Percentiles rank a stretch among this genome's conserved stretches.
These are phyloP conservation scores for Euglossa dilemma DNA, from an alignment of 1,140 invertebrate species.

Conservation along the genomic window DNA sequence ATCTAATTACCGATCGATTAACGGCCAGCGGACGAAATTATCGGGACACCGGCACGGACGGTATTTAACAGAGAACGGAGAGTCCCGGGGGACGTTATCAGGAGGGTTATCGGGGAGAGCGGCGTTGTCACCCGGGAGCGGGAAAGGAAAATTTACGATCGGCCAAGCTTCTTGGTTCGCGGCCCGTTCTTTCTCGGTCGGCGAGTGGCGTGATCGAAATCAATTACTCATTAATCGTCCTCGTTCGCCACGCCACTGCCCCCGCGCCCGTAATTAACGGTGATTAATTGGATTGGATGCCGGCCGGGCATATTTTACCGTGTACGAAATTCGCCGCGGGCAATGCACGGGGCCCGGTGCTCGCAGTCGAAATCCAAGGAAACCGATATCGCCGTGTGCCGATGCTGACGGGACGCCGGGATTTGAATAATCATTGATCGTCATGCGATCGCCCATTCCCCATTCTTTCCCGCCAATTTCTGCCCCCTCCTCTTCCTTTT, in stretches of 20 bases:
- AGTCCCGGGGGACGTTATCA: neutral
- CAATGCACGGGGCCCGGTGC: conserved; percentile 23
- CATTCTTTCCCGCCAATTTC: neutral
- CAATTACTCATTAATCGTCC: conserved; percentile 79
- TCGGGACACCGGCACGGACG: neutral
- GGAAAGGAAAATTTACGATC: conserved; percentile 66
- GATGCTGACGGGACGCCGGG: conserved; percentile 25
- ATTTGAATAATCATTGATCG: conserved; percentile 67
- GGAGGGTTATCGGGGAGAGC: neutral
- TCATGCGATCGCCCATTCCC: conserved; percentile 57
- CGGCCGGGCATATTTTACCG: conserved; percentile 65
- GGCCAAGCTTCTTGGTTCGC: neutral
- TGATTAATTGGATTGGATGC: conserved; percentile 76
- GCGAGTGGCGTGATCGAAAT: conserved; percentile 77
- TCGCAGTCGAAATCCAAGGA: conserved; percentile 24
- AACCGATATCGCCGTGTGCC: conserved; percentile 11
- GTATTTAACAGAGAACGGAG: neutral
- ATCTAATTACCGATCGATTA: neutral
- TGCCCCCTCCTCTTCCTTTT: too few relatives aligned
- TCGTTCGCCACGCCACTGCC: conserved; percentile 60
- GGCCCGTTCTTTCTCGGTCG: conserved; percentile 65
- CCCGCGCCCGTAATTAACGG: conserved; percentile 76
- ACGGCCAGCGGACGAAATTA: neutral
- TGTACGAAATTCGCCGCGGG: conserved; percentile 64
- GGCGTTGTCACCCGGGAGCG: neutral